Conservation (phyloP, 1,140 invertebrate species). For the Procambarus virginalis region DNA sequence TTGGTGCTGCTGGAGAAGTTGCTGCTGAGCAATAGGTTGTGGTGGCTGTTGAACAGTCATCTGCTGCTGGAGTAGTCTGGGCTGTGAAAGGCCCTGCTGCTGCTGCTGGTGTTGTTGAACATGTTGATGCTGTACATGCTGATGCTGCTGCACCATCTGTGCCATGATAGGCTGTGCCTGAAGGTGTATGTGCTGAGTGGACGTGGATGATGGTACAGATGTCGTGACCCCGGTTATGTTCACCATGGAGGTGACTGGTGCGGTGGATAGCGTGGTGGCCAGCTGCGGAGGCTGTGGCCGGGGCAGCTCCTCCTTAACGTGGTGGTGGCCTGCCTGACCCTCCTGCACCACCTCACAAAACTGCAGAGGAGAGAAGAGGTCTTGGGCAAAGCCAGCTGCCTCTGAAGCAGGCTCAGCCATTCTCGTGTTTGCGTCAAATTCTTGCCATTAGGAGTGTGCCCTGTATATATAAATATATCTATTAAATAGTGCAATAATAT, state of each 20-base stretch:
- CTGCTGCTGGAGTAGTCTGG: conserved; percentile 17
- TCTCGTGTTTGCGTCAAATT: not conserved
- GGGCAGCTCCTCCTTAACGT: conserved; percentile 27
- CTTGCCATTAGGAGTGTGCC: not conserved
- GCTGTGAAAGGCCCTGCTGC: conserved; percentile 21
- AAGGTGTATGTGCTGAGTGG: conserved; percentile 34
- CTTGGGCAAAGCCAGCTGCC: conserved; percentile 50
- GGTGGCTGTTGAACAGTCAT: not conserved
- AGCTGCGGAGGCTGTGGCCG: conserved; percentile 5
- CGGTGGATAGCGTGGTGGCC: conserved; percentile 6
- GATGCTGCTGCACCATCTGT: conserved; percentile 39
- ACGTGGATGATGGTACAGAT: conserved; percentile 2
- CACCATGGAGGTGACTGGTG: conserved; percentile 25
- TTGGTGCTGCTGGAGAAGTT: conserved; percentile 27
- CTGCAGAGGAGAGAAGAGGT: conserved; percentile 60
- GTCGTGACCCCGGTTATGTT: conserved; percentile 35
- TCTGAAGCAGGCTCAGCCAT: conserved; percentile 57
- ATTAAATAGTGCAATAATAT: not conserved
- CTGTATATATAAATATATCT: not conserved
- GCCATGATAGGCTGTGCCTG: conserved; percentile 38
- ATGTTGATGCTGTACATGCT: conserved; percentile 41
- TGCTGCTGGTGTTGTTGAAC: conserved; percentile 45
- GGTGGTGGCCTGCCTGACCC: conserved; percentile 37
- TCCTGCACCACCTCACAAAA: conserved; percentile 64
- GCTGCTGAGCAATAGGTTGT: conserved; percentile 15